Percentiles rank a stretch among this genome's conserved stretches.
phyloP scores from a whole-genome alignment of 2,797 vertebrate species.

The Sebastes itinus region DNA sequence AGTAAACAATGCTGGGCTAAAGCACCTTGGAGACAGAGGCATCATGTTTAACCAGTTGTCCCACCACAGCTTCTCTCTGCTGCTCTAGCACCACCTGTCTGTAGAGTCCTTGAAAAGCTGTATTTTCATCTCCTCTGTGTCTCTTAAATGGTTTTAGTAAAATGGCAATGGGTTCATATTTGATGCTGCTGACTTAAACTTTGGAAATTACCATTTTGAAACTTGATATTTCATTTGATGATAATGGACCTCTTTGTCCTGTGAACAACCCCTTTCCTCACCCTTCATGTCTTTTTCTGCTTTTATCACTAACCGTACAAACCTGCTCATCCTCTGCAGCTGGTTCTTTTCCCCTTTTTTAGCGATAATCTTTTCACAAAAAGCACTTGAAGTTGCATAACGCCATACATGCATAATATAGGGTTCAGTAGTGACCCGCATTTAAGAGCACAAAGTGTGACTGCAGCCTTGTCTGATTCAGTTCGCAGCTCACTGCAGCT shows the following conservation, averaged over 20 bases:
- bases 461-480: constrained; percentile 13
- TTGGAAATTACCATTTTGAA: background rate
- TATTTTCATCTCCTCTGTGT: background rate
- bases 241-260: background rate
- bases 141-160: background rate
- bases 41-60: background rate
- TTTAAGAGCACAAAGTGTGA: constrained; percentile 5
- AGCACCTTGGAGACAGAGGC: background rate
- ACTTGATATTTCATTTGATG: constrained; percentile 8
- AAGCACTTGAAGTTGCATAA: background rate
- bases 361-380: background rate
- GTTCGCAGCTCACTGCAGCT: constrained; percentile 25
- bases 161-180: background rate
- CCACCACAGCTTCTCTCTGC: background rate
- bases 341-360: background rate
- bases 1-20: background rate
- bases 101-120: background rate
- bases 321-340: background rate
- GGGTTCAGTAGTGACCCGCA: background rate
- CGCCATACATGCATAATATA: background rate
- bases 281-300: background rate
- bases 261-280: background rate
- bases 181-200: background rate
- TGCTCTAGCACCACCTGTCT: constrained; percentile 9
- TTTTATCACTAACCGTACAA: constrained; percentile 1